phyloP scores from a whole-genome alignment of 2,888 invertebrate species.

The Heliconius sara region DNA sequence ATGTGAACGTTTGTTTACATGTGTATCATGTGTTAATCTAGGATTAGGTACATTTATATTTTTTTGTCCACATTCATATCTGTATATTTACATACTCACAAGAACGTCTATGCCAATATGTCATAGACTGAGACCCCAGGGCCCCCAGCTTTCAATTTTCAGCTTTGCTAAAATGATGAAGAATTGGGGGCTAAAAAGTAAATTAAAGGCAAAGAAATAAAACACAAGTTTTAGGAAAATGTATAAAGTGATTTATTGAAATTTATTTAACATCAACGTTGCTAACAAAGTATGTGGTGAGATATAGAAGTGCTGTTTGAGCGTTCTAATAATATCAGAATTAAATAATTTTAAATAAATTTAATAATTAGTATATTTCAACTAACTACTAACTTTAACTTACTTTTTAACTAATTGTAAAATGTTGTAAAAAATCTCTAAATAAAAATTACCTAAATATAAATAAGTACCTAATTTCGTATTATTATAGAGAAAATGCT shows the following conservation, averaged over 20 bases:
- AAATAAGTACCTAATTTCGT: neutral
- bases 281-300: constrained; percentile 46
- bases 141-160: no score
- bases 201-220: neutral
- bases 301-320: constrained; percentile 10
- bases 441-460: neutral
- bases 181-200: neutral
- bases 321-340: constrained; percentile 13
- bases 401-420: neutral
- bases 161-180: no score
- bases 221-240: constrained; percentile 63
- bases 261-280: constrained; percentile 56
- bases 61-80: no score
- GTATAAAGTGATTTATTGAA: constrained; percentile 81
- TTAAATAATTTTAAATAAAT: neutral
- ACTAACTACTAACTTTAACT: neutral
- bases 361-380: neutral
- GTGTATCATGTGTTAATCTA: no score
- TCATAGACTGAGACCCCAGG: no score
- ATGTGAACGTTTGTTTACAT: no score
- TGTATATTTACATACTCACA: no score
- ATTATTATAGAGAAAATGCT: neutral
- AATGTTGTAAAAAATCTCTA: neutral
- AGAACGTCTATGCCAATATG: no score
- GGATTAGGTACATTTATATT: no score